Conservation (phyloP, 1,140 invertebrate genomes). For the Drosophila ananassae region DNA sequence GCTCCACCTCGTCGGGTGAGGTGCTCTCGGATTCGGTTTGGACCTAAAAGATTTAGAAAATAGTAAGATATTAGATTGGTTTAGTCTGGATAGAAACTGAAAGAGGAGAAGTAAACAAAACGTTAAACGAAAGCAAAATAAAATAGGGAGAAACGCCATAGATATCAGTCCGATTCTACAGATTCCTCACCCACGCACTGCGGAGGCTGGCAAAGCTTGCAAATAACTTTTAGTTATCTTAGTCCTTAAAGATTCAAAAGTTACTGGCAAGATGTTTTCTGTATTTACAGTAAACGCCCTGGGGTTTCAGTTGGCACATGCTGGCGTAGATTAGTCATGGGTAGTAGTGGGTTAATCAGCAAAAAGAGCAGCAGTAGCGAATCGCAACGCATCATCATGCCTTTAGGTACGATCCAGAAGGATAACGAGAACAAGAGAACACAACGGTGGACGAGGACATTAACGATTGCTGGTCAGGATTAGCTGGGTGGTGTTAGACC, state of each 20-base stretch:
- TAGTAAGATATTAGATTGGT: not conserved
- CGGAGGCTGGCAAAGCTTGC: not conserved
- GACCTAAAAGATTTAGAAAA: conserved; percentile 63
- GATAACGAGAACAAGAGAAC: conserved; percentile 53
- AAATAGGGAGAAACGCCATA: conserved; percentile 2
- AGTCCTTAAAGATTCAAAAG: no score
- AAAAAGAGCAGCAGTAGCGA: conserved; percentile 30
- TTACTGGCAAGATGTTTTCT: no score
- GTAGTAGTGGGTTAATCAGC: conserved; percentile 64
- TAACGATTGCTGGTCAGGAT: conserved; percentile 37
- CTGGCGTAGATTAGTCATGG: conserved; percentile 57
- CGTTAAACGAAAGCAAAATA: conserved; percentile 48
- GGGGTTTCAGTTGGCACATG: conserved; percentile 42
- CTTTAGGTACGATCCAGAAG: conserved; percentile 84
- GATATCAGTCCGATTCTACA: conserved; percentile 37
- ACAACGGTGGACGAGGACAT: conserved; percentile 48
- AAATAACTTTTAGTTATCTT: no score
- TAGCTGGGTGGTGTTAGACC: conserved; percentile 52
- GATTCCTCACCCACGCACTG: not conserved
- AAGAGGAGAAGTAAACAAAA: conserved; percentile 31
- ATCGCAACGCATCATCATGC: conserved; percentile 46
- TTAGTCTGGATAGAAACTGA: conserved; percentile 5
- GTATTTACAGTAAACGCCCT: conserved; percentile 23
- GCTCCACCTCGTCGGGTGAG: conserved; percentile 88
- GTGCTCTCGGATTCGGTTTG: conserved; percentile 90